Base-by-base conservation (phyloP, 2,113 vertebrate genomes). In the Pterophyllum scalare region DNA sequence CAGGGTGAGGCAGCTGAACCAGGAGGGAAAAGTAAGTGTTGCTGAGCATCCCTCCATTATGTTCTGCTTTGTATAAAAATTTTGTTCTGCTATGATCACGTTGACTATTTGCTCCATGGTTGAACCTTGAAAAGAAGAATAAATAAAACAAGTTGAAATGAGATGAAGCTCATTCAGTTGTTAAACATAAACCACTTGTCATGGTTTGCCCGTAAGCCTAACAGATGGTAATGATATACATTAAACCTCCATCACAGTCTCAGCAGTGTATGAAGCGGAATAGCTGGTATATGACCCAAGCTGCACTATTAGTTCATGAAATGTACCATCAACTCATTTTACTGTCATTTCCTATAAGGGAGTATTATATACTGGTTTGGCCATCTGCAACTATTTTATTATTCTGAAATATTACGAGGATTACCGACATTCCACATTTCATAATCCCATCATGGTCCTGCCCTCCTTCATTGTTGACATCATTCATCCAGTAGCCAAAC, bases 371-470 rank as follows among this genome's bases (percentile, higher is more conserved):
- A 64, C 62, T 46, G 59, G 17, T 58, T 57, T 62, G 15, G 35
- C n/a, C 57, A 8, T 84, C 61, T 3, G 56, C 13, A 22, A 79
- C 28, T 82, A 75, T 80, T 82, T 79, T 76, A 77, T 88, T 59
- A 54, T 85, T 82, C 24, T 28, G 52, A 85, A 87, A 89, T 87
- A 81, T 81, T 80, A 52, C 28, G 28, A 79, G 83, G 81, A 93
- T 93, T 90, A 90, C 76, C 67, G n/a, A 81, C 85, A 90, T 78
- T 87, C 82, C 62, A 74, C 70, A 81, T 94, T 86, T 90, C 72
- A 81, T 89, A 90, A 92, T 93, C 91, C 84, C 81, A 87, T 93
- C 85, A 88, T 56, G 54, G 43, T 67, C 59, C 75, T 89, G 74
- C 77, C 74, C 74, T 83, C 58, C 31, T 81, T 75, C 28, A 77